phyloP scores from a whole-genome alignment of 2,888 invertebrate genomes.

The Flexamia atlantica region DNA sequence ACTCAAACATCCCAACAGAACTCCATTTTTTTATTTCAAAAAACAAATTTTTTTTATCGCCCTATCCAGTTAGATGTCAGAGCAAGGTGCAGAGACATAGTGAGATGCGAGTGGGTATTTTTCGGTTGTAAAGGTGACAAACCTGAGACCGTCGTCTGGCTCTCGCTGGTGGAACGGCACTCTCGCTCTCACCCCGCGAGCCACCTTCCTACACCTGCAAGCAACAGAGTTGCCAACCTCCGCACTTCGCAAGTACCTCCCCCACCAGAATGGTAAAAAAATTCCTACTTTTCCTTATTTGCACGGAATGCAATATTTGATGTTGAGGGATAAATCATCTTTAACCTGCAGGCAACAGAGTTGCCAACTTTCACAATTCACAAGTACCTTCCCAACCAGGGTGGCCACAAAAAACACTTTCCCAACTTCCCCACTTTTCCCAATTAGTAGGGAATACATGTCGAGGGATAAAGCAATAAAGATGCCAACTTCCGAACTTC shows the following conservation, averaged over 20 bases:
- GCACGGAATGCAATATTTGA: too few relatives aligned
- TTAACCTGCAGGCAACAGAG: constrained; percentile 62
- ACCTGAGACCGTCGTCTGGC: constrained; percentile 60
- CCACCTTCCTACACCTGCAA: constrained; percentile 63
- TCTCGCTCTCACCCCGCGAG: constrained; percentile 72
- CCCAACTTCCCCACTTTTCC: not conserved
- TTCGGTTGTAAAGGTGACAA: constrained; percentile 54
- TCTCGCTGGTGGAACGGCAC: constrained; percentile 81
- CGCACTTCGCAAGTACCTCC: constrained; percentile 40
- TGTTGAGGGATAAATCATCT: too few relatives aligned
- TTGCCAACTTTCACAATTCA: constrained; percentile 47
- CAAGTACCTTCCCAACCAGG: constrained; percentile 15
- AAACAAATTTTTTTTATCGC: too few relatives aligned
- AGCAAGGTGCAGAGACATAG: not conserved
- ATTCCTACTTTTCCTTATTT: too few relatives aligned
- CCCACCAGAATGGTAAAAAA: too few relatives aligned
- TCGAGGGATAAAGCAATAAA: too few relatives aligned
- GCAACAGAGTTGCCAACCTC: constrained; percentile 56
- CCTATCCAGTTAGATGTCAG: too few relatives aligned
- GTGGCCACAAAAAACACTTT: not conserved
- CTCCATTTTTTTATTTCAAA: too few relatives aligned
- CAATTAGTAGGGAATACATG: too few relatives aligned
- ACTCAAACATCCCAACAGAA: too few relatives aligned
- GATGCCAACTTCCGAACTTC: too few relatives aligned
- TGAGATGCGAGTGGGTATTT: constrained; percentile 27